These are phyloP conservation scores for Perca flavescens DNA, from an alignment of 2,113 vertebrate genomes.

Conservation along the genomic window DNA sequence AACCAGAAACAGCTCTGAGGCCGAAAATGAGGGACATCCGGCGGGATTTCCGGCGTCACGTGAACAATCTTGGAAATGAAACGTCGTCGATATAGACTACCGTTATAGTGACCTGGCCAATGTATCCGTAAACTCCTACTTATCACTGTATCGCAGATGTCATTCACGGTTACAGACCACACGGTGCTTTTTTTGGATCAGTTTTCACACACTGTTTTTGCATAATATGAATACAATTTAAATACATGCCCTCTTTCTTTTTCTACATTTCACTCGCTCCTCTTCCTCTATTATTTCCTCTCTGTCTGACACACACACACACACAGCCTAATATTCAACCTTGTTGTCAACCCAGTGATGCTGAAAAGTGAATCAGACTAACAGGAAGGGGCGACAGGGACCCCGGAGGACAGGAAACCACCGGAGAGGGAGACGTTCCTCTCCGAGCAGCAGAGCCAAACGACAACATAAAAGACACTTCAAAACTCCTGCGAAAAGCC, in stretches of 20 bases:
- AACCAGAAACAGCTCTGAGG: no score
- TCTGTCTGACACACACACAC: neutral
- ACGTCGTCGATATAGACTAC: no score
- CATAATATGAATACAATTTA: neutral
- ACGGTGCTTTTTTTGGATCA: neutral
- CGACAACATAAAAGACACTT: conserved; percentile 50
- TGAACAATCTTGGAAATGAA: no score
- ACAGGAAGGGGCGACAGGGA: neutral
- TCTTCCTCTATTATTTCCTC: neutral
- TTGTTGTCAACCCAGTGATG: conserved; percentile 11
- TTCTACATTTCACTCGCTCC: neutral
- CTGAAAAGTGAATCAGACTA: conserved; percentile 27
- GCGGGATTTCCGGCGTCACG: no score
- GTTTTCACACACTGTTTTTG: neutral
- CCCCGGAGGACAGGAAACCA: conserved; percentile 10
- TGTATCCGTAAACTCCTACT: no score
- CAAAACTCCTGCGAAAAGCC: conserved; percentile 49
- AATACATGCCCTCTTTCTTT: neutral
- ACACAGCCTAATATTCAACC: neutral
- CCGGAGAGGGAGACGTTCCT: neutral
- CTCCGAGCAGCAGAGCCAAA: neutral
- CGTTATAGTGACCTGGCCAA: no score
- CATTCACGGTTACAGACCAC: neutral
- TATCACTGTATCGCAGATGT: neutral
- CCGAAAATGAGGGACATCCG: no score